Evolutionary conservation across 2,113 vertebrate species (phyloP), one percentile per base, ranked within the genome.

Genomic region (Seriola quinqueradiata): DNA sequence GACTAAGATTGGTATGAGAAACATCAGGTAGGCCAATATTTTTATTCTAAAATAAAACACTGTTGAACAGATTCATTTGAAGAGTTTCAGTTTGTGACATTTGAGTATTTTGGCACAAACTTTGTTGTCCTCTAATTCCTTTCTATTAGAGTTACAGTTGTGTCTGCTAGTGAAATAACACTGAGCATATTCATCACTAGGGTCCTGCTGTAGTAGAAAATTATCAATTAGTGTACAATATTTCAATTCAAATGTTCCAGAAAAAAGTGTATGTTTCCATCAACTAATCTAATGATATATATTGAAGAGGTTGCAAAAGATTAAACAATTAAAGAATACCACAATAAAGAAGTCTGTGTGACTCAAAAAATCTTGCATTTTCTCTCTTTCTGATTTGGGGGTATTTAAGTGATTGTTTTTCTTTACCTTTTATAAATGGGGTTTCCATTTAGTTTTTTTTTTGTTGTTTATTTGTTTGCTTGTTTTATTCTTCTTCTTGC

Each of bases 271-370:
- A 4, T 48, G 21, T 57, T 83, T 83, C 10, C 17, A 52, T 65
- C 21, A 19, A 69, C 5, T 64, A 13, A 60, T 28, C 5, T 21
- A 44, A 36, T 60, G 16, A 70, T 50, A 73, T 63, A 25, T 67
- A 70, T 19, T 23, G n/a, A 72, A 1, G 12, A 44, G 3, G 28
- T 50, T 81, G n/a, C 61, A 66, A 77, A 25, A 50, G 9, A 52
- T 66, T 8, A 32, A 65, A 54, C 5, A 40, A 65, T 64, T 46
- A 23, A 61, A 54, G 16, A 74, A 69, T 55, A 50, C 50, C 28
- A 50, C 11, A 76, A 72, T 77, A 64, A 82, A 82, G 36, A 75
- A 19, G 36, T 11, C 19, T 70, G 58, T 50, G 34, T 59, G 44
- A 77, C 19, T 68, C 7, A 54, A 64, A 69, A 42, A 42, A 42